These are phyloP conservation scores for Pharmacophagus antenor DNA, from an alignment of 2,888 invertebrate genomes.

Conservation along the genomic window DNA sequence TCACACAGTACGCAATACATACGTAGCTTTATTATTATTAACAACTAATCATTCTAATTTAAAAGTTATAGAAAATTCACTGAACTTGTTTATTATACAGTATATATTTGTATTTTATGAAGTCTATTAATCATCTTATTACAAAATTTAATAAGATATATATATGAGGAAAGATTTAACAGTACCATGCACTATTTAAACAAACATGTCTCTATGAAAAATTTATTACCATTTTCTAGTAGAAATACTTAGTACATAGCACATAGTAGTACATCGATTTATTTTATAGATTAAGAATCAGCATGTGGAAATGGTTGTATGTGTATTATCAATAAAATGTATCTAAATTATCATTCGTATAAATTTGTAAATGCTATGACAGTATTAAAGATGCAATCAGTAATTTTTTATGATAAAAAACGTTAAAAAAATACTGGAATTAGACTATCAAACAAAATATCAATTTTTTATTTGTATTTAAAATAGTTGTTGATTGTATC, in stretches of 20 bases:
- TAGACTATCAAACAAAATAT: too few relatives aligned
- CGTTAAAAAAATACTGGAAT: neutral
- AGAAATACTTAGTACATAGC: neutral
- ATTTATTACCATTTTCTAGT: neutral
- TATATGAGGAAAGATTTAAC: neutral
- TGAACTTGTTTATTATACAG: too few relatives aligned
- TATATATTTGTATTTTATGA: too few relatives aligned
- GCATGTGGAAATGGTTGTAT: conserved; percentile 42
- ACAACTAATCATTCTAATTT: neutral
- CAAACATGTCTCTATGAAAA: neutral
- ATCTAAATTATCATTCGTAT: conserved; percentile 18
- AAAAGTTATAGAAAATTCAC: neutral
- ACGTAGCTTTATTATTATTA: neutral
- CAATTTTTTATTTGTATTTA: neutral
- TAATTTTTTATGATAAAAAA: neutral
- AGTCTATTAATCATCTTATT: neutral
- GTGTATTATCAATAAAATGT: conserved; percentile 24
- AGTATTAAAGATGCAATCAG: conserved; percentile 15
- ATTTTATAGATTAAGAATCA: conserved; percentile 33
- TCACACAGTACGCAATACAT: neutral
- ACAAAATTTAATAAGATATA: neutral
- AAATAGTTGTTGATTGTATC: conserved; percentile 12
- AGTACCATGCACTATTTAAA: conserved; percentile 29
- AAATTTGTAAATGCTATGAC: conserved; percentile 12
- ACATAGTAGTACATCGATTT: neutral